A percentile compares a stretch with the other conserved stretches of the same genome.
Evolutionary conservation across 2,797 vertebrate species (phyloP).

Genomic region (Myotis findleyi): DNA sequence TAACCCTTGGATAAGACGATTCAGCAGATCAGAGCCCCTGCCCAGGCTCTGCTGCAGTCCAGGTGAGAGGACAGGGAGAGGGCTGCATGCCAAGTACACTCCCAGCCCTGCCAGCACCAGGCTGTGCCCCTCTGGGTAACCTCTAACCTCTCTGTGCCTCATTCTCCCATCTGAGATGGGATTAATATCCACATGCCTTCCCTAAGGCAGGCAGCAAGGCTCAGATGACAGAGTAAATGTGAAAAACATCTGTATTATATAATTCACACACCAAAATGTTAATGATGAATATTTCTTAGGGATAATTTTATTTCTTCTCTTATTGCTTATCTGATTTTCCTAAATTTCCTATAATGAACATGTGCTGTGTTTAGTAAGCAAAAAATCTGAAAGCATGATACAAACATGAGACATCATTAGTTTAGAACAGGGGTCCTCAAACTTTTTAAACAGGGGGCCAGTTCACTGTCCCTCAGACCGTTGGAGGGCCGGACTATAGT

Average conservation of each 20-base stretch:
- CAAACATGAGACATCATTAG: not conserved
- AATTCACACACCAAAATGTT: constrained; percentile 1
- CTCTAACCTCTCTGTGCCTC: not conserved
- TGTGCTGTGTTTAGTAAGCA: not conserved
- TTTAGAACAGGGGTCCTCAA: not conserved
- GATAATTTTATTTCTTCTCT: not conserved
- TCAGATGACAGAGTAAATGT: not conserved
- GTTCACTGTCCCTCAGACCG: too few relatives aligned
- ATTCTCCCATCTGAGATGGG: not conserved
- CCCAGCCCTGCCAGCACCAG: not conserved
- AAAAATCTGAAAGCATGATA: not conserved
- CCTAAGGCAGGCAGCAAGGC: not conserved
- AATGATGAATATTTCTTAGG: not conserved
- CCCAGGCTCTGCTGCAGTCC: not conserved
- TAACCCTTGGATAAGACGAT: not conserved
- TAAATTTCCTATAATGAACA: constrained; percentile 21
- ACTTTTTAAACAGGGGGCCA: too few relatives aligned
- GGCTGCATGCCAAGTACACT: not conserved
- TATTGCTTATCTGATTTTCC: not conserved
- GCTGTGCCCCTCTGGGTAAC: not conserved
- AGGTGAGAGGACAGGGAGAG: not conserved
- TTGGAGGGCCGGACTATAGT: too few relatives aligned
- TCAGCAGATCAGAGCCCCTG: not conserved
- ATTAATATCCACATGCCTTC: not conserved
- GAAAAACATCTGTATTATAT: not conserved